Percentiles rank a stretch among this genome's conserved stretches.
Evolutionary conservation across 2,797 vertebrate genomes (phyloP).

Genomic region (Oreortyx pictus): DNA sequence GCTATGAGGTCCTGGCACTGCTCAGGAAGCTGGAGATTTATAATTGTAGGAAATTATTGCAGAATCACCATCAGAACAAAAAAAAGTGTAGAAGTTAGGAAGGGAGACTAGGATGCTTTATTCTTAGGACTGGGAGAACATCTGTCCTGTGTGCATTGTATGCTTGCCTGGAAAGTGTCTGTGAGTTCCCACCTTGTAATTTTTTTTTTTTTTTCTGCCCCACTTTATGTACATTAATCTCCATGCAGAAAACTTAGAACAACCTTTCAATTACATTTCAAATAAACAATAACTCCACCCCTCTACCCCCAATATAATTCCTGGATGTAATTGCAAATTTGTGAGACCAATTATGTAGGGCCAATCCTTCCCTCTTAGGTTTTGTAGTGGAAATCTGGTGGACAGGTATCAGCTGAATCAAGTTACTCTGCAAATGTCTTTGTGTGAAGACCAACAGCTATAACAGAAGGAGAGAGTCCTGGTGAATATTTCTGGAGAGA

Average conservation of each 20-base stretch:
- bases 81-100: neutral
- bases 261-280: neutral
- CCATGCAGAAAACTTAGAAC: neutral
- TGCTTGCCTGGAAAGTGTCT: neutral
- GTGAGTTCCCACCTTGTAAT: neutral
- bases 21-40: neutral
- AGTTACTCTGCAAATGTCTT: neutral
- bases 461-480: neutral
- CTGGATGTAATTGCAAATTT: neutral
- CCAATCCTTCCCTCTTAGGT: neutral
- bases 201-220: neutral
- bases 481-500: neutral
- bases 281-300: neutral
- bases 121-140: neutral
- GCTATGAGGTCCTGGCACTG: neutral
- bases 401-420: neutral
- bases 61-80: neutral
- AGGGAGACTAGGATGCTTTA: neutral
- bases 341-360: neutral
- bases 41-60: neutral
- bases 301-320: neutral
- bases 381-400: neutral
- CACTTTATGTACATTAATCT: neutral
- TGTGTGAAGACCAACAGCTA: neutral
- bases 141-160: neutral